Conservation (phyloP, 2,888 invertebrate genomes). For the Helicoverpa assulta region DNA sequence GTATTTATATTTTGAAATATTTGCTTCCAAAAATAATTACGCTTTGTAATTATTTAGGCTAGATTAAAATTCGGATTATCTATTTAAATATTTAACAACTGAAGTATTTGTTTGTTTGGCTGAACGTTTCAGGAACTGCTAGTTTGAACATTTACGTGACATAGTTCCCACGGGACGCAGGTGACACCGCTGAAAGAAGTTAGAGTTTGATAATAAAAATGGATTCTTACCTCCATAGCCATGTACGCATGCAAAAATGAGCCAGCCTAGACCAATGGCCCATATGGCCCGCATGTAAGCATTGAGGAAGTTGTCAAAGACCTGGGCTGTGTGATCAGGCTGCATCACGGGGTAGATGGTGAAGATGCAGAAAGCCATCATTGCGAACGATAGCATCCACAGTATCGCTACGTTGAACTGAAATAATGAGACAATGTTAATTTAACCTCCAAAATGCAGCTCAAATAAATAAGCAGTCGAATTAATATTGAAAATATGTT, state of each 20-base stretch:
- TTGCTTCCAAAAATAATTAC: background rate
- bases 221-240: conserved; percentile 83
- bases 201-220: background rate
- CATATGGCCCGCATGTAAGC: conserved; percentile 82
- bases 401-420: conserved; percentile 67
- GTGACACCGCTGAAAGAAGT: background rate
- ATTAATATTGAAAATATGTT: too few relatives aligned
- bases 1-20: background rate
- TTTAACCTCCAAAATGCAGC: background rate
- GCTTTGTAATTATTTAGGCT: background rate
- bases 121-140: too few relatives aligned
- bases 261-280: conserved; percentile 81
- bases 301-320: conserved; percentile 75
- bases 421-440: conserved; percentile 30
- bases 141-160: too few relatives aligned
- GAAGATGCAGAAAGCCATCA: conserved; percentile 76
- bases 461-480: background rate
- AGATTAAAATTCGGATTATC: too few relatives aligned
- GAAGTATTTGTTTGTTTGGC: too few relatives aligned
- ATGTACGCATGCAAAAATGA: conserved; percentile 83
- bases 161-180: too few relatives aligned
- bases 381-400: conserved; percentile 68
- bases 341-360: conserved; percentile 77
- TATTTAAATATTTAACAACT: too few relatives aligned
- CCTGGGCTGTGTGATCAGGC: conserved; percentile 62